These are phyloP conservation scores for Columba livia DNA, from an alignment of 2,113 vertebrate genomes.

Conservation along the genomic window DNA sequence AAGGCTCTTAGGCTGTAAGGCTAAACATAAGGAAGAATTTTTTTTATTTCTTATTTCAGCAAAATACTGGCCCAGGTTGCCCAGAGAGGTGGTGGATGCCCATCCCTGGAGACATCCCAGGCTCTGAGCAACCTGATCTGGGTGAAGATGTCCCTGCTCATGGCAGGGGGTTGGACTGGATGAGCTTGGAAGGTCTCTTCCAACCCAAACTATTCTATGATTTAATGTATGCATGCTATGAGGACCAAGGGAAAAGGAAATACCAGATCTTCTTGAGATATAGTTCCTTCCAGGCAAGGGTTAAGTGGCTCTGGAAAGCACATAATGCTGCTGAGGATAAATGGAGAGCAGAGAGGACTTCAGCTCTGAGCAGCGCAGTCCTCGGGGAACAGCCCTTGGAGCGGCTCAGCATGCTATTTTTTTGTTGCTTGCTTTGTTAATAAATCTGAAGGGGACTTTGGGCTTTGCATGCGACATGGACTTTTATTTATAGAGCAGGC, in stretches of 20 bases:
- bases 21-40: too few species aligned
- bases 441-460: not conserved
- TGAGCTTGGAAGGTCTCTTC: too few species aligned
- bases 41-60: too few species aligned
- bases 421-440: constrained; percentile 37
- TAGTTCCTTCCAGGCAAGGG: not conserved
- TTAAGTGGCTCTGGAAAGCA: not conserved
- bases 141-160: too few species aligned
- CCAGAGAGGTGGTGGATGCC: too few species aligned
- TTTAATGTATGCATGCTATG: too few species aligned
- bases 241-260: not conserved
- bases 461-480: not conserved
- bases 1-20: not conserved
- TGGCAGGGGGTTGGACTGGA: too few species aligned
- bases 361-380: not conserved
- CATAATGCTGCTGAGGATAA: not conserved
- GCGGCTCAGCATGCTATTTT: not conserved
- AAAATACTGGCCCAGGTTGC: too few species aligned
- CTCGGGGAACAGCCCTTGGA: constrained; percentile 1
- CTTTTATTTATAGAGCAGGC: not conserved
- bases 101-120: too few species aligned
- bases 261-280: not conserved
- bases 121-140: too few species aligned
- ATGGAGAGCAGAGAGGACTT: not conserved
- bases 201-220: too few species aligned